Evolutionary conservation across 2,797 vertebrate species (phyloP).

Genomic region (Anolis apletophallus): DNA sequence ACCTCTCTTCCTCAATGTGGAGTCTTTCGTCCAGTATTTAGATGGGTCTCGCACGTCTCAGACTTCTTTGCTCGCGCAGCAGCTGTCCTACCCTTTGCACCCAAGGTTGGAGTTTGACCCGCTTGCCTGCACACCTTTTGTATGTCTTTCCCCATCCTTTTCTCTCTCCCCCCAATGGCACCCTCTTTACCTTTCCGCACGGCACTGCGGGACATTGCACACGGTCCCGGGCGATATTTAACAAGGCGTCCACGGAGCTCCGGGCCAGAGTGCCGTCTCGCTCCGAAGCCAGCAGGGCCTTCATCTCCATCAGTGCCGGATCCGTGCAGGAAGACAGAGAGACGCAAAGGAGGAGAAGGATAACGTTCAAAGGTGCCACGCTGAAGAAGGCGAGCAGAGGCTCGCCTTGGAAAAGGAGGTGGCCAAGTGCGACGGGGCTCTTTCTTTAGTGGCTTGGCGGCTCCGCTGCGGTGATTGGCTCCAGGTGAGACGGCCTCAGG

Average conservation of each 20-base stretch:
- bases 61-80: too few species aligned
- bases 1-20: too few species aligned
- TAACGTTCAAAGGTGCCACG: too few species aligned
- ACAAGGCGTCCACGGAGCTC: conserved; percentile 75
- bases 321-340: conserved; percentile 19
- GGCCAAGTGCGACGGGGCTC: neutral
- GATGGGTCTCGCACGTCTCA: too few species aligned
- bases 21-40: too few species aligned
- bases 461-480: conserved; percentile 67
- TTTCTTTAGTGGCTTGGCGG: neutral
- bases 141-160: too few species aligned
- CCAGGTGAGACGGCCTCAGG: neutral
- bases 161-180: neutral
- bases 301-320: conserved; percentile 57
- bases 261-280: conserved; percentile 69
- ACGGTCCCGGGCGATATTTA: conserved; percentile 87
- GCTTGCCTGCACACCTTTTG: too few species aligned
- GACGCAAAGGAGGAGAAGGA: neutral
- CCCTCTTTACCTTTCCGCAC: conserved; percentile 90
- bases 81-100: neutral
- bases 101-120: conserved; percentile 45
- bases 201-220: conserved; percentile 87
- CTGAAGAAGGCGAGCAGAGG: too few species aligned
- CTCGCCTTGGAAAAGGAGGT: neutral
- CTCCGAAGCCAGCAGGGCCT: conserved; percentile 74